Evolutionary conservation across 2,113 vertebrate species (phyloP).

Genomic region (Willisornis vidua): DNA sequence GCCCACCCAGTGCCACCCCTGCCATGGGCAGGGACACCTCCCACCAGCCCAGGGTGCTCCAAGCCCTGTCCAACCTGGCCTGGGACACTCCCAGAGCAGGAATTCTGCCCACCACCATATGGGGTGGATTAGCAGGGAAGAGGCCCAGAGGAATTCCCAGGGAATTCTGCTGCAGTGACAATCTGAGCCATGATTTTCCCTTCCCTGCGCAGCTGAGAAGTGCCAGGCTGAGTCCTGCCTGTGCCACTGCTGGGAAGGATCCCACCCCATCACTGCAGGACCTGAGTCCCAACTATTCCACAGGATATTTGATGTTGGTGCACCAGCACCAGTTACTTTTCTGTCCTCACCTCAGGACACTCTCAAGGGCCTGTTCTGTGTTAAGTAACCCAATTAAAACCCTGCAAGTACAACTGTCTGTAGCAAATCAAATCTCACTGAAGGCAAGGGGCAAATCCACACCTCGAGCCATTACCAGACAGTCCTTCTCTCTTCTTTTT

Average conservation of each 20-base stretch:
- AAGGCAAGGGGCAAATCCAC: background rate
- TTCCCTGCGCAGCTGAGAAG: background rate
- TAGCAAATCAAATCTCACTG: background rate
- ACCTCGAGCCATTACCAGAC: background rate
- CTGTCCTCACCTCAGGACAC: background rate
- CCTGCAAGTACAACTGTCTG: background rate
- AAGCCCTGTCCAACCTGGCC: background rate
- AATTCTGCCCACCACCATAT: background rate
- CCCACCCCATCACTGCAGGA: background rate
- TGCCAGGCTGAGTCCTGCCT: background rate
- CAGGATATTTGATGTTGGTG: fast-evolving
- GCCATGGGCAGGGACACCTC: background rate
- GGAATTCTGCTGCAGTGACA: background rate
- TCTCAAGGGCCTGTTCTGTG: background rate
- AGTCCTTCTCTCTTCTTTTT: background rate
- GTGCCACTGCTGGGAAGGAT: background rate
- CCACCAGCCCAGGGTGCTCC: background rate
- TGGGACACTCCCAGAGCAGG: background rate
- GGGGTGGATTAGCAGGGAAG: background rate
- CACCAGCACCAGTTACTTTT: background rate
- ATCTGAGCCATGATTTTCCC: fast-evolving
- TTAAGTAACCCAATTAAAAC: background rate
- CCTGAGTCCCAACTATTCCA: background rate
- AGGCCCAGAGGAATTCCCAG: background rate
- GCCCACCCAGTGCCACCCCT: background rate